Conservation (phyloP, 2,797 vertebrate species). For the Dromococcyx pavoninus region DNA sequence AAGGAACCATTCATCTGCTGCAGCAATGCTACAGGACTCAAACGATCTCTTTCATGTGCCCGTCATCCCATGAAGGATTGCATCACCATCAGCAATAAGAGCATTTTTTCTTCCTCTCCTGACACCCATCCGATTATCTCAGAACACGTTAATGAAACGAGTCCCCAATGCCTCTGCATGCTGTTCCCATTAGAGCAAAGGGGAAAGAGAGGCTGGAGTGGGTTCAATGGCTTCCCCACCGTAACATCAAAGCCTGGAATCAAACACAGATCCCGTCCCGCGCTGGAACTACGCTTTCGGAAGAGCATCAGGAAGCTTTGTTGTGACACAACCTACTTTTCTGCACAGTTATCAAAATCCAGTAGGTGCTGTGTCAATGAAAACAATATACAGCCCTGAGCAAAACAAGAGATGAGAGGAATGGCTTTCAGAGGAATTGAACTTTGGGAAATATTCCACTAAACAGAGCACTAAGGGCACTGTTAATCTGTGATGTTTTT, state of each 20-base stretch:
- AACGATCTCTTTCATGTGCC: slow-evolving; percentile 63
- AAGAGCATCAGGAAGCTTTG: slow-evolving; percentile 37
- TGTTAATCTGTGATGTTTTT: background rate
- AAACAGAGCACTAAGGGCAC: background rate
- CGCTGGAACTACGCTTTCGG: background rate
- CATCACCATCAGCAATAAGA: slow-evolving; percentile 18
- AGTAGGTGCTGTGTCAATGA: slow-evolving; percentile 31
- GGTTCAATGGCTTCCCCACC: slow-evolving; percentile 8
- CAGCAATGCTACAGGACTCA: background rate
- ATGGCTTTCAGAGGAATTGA: background rate
- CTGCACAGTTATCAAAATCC: background rate
- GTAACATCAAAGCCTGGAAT: slow-evolving; percentile 43
- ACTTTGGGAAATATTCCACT: slow-evolving; percentile 4
- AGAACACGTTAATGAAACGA: background rate
- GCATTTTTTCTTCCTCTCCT: slow-evolving; percentile 29
- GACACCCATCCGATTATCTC: slow-evolving; percentile 40
- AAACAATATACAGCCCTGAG: background rate
- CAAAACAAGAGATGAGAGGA: background rate
- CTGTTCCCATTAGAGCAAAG: slow-evolving; percentile 47
- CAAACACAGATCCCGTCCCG: slow-evolving; percentile 3
- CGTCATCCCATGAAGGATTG: slow-evolving; percentile 26
- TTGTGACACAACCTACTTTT: background rate
- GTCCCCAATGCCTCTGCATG: slow-evolving; percentile 27
- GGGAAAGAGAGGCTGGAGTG: background rate
- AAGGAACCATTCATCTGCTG: slow-evolving; percentile 44